A percentile compares a stretch with the other conserved stretches of the same genome.
phyloP scores from a whole-genome alignment of 1,140 invertebrate species.

The Chymomyza costata region DNA sequence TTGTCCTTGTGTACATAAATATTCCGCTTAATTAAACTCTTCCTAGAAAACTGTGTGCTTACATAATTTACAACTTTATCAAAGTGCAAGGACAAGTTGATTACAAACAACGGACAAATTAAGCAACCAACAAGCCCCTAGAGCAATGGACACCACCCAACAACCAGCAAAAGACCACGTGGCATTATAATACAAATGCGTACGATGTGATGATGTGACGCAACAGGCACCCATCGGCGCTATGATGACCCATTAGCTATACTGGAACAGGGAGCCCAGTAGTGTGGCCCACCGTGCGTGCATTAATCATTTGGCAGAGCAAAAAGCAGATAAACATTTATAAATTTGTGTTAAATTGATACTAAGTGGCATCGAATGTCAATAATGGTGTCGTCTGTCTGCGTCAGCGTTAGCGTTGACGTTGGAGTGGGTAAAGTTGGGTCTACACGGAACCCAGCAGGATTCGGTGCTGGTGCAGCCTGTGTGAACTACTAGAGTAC shows the following conservation, averaged over 20 bases:
- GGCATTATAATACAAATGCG: slow-evolving; percentile 20
- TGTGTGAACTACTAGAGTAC: background rate
- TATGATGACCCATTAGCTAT: background rate
- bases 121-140: slow-evolving; percentile 19
- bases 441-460: background rate
- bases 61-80: too few relatives aligned
- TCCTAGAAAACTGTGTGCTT: too few relatives aligned
- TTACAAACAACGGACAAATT: slow-evolving; percentile 27
- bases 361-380: slow-evolving; percentile 49
- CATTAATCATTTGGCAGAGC: slow-evolving; percentile 54
- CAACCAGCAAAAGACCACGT: slow-evolving; percentile 4
- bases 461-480: background rate
- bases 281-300: slow-evolving; percentile 17
- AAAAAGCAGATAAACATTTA: slow-evolving; percentile 26
- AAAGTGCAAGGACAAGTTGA: background rate
- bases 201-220: slow-evolving; percentile 3
- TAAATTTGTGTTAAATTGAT: slow-evolving; percentile 60
- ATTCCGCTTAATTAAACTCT: too few relatives aligned
- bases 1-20: too few relatives aligned
- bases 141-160: slow-evolving; percentile 19
- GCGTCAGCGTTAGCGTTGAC: background rate
- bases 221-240: background rate
- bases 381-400: slow-evolving; percentile 30
- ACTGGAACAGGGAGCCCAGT: background rate
- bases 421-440: background rate